These are phyloP conservation scores for Orientallactaga bullata DNA, from an alignment of 2,113 vertebrate genomes.

Conservation along the genomic window DNA sequence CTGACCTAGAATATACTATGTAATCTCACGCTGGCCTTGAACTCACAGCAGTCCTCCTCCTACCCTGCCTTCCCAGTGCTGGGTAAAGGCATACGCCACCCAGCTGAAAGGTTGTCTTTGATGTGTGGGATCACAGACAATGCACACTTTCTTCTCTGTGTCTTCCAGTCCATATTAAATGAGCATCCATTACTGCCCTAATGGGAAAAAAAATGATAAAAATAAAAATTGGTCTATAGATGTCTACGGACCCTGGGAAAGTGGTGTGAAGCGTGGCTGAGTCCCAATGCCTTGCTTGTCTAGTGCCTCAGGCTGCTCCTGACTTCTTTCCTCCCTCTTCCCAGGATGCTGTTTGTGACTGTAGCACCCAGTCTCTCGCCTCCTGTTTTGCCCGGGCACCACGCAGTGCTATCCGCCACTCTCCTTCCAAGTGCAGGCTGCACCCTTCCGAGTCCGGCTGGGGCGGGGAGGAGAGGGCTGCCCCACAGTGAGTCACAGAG, in stretches of 20 bases:
- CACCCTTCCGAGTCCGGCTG: constrained; percentile 88
- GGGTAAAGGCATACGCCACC: no score
- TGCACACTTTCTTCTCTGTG: neutral
- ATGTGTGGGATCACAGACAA: neutral
- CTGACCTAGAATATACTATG: no score
- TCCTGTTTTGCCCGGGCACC: constrained; percentile 93
- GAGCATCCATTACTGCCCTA: neutral
- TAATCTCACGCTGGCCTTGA: no score
- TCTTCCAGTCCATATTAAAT: neutral
- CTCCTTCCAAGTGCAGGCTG: constrained; percentile 94
- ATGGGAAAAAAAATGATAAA: neutral
- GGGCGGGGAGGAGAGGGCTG: constrained; percentile 90
- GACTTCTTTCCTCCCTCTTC: constrained; percentile 64
- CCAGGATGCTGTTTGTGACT: constrained; percentile 96
- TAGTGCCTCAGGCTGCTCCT: constrained; percentile 35
- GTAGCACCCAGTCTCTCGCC: constrained; percentile 92
- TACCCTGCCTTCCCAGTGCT: no score
- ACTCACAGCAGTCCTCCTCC: no score
- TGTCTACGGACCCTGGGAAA: neutral
- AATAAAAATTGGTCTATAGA: neutral
- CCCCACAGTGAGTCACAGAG: constrained; percentile 86
- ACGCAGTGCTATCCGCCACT: constrained; percentile 90
- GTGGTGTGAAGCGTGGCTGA: neutral
- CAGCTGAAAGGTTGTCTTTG: constrained; percentile 27
- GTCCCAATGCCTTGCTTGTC: neutral